Evolutionary conservation across 2,888 invertebrate genomes (phyloP), one percentile per base, ranked within the genome.

Genomic region (Coremacera marginata): DNA sequence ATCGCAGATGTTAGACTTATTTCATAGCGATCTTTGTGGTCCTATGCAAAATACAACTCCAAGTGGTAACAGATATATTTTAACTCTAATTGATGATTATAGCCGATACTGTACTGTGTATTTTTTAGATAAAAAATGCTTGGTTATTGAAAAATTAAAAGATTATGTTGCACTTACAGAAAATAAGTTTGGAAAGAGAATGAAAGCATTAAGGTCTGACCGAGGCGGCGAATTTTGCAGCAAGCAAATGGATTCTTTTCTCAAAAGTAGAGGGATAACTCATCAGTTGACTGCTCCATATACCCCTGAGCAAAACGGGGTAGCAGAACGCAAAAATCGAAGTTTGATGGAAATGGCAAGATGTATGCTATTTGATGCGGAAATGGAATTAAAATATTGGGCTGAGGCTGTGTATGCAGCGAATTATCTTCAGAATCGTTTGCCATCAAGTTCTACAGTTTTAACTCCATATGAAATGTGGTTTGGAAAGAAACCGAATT

Each of bases 61-160:
- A 5, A 31, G 31, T 31, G 31, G 31, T 4, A 77, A 77, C 73
- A 22, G 51, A 62, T 75, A 75, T 60, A 73, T 51, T n/a, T 16
- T 74, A n/a, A 77, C 74, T 16, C 25, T 77, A 9, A 76, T 78
- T 67, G 78, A 78, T 52, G 75, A 79, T 7, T 72, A 72, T n/a
- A 77, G 79, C 49, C 49, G 75, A 1, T 31, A 31, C 5, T 31
- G 31, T 5, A 31, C 31, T 31, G 5, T 31, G 3, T 31, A 31
- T 31, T 31, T 31, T 31, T 31, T 31, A 31, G 5, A 31, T 3
- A 31, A 31, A 5, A 31, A 31, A 31, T 31, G 31, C 31, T 4
- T 31, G 31, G 31, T 31, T 4, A 31, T 5, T 31, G 70, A 78
- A 2, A 76, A 76, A 63, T 73, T 73, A 22, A 78, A 76, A 34